phyloP scores from a whole-genome alignment of 2,888 invertebrate species.

The Disparrhopalites patrizii region DNA sequence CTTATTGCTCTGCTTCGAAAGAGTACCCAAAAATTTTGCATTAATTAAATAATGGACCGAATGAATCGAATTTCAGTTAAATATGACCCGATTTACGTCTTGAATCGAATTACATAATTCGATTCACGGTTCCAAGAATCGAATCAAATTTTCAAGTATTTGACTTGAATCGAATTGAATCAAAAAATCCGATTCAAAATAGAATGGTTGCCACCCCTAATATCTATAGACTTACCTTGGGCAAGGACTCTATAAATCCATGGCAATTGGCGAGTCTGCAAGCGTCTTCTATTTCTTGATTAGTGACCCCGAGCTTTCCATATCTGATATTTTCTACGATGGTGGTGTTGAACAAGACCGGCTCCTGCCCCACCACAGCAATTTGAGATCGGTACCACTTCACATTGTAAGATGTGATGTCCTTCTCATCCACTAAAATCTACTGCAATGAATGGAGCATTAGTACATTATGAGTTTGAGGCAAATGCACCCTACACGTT shows the following conservation, averaged over 20 bases:
- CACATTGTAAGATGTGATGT: neutral
- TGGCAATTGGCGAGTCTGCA: constrained; percentile 72
- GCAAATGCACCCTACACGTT: too few species aligned
- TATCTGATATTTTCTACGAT: constrained; percentile 83
- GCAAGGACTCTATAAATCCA: constrained; percentile 67
- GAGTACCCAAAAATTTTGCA: too few species aligned
- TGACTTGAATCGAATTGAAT: too few species aligned
- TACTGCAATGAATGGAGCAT: neutral
- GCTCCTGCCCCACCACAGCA: constrained; percentile 61
- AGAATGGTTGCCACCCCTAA: too few species aligned
- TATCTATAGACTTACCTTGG: constrained; percentile 62
- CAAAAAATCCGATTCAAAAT: too few species aligned
- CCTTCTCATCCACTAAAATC: constrained; percentile 52
- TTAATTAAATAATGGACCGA: too few species aligned
- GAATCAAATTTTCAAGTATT: too few species aligned
- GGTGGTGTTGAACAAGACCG: constrained; percentile 74
- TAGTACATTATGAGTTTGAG: neutral
- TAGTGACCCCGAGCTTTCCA: constrained; percentile 64
- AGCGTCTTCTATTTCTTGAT: constrained; percentile 65
- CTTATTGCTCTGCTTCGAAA: too few species aligned
- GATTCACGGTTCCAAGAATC: too few species aligned
- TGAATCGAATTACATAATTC: too few species aligned
- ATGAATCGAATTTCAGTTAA: too few species aligned
- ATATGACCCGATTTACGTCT: too few species aligned
- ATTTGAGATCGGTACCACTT: constrained; percentile 61